These are phyloP conservation scores for Urosaurus nigricauda DNA, from an alignment of 2,797 vertebrate species.

Conservation along the genomic window DNA sequence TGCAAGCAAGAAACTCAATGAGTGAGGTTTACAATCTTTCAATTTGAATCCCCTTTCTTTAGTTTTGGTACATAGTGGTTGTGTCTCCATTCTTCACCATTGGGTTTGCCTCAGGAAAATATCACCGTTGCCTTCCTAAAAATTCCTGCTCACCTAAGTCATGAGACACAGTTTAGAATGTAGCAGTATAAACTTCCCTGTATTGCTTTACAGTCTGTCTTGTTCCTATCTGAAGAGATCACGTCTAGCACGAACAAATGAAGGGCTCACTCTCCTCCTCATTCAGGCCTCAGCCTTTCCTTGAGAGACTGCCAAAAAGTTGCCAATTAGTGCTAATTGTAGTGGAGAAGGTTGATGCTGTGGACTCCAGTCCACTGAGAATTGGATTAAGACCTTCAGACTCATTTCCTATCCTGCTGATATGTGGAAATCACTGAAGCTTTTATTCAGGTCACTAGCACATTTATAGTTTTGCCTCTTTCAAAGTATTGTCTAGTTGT, in stretches of 20 bases:
- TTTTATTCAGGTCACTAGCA: slow-evolving; percentile 73
- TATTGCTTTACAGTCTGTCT: slow-evolving; percentile 26
- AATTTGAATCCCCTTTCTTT: not conserved
- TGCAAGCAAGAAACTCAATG: not conserved
- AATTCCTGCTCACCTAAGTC: slow-evolving; percentile 4
- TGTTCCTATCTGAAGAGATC: slow-evolving; percentile 44
- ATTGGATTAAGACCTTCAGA: slow-evolving; percentile 73
- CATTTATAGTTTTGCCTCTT: slow-evolving; percentile 53
- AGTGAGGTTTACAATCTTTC: not conserved
- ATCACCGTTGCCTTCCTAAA: slow-evolving; percentile 22
- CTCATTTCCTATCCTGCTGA: slow-evolving; percentile 68
- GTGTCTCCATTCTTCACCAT: accelerated
- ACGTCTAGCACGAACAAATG: slow-evolving; percentile 59
- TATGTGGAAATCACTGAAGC: slow-evolving; percentile 48
- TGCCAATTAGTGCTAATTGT: slow-evolving; percentile 78
- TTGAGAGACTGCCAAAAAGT: slow-evolving; percentile 73
- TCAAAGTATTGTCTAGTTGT: slow-evolving; percentile 44
- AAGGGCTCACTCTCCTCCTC: slow-evolving; percentile 61
- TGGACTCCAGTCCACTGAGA: slow-evolving; percentile 63
- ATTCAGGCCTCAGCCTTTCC: slow-evolving; percentile 62
- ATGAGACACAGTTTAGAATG: slow-evolving; percentile 20
- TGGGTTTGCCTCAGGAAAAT: not conserved
- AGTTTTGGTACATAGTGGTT: not conserved
- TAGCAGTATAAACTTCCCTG: not conserved
- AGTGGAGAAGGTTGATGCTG: slow-evolving; percentile 66